Evolutionary conservation across 1,140 invertebrate species (phyloP).

Genomic region (Nasonia vitripennis): DNA sequence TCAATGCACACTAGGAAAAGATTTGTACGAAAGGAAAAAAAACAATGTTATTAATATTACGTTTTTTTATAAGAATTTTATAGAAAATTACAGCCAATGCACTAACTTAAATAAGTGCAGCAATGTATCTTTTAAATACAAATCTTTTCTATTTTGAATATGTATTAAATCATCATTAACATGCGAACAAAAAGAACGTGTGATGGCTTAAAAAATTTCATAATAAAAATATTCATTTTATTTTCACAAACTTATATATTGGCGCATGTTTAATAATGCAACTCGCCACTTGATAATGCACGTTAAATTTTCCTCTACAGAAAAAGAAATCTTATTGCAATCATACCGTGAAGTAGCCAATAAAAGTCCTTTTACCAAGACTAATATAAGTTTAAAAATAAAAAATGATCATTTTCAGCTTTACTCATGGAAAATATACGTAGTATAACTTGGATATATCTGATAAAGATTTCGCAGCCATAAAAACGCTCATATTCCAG

Average conservation of each 20-base stretch:
- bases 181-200: slow-evolving; percentile 9
- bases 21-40: slow-evolving; percentile 25
- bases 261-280: slow-evolving; percentile 22
- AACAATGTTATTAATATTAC: slow-evolving; percentile 14
- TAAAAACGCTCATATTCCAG: slow-evolving; percentile 26
- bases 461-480: slow-evolving; percentile 34
- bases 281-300: not conserved
- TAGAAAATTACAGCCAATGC: slow-evolving; percentile 24
- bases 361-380: slow-evolving; percentile 34
- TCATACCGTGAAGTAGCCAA: slow-evolving; percentile 16
- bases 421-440: slow-evolving; percentile 12
- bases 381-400: slow-evolving; percentile 27
- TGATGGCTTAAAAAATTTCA: slow-evolving; percentile 21
- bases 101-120: slow-evolving; percentile 1
- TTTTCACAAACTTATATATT: slow-evolving; percentile 37
- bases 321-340: slow-evolving; percentile 32
- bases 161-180: slow-evolving; percentile 25
- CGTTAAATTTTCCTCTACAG: slow-evolving; percentile 32
- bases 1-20: slow-evolving; percentile 24
- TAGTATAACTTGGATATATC: slow-evolving; percentile 6
- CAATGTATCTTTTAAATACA: slow-evolving; percentile 33
- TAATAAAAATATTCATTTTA: slow-evolving; percentile 51
- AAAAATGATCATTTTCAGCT: slow-evolving; percentile 29
- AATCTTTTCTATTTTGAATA: slow-evolving; percentile 47
- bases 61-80: not conserved